Conservation (phyloP, 2,888 invertebrate species). For the Gonocerus acuteangulatus region DNA sequence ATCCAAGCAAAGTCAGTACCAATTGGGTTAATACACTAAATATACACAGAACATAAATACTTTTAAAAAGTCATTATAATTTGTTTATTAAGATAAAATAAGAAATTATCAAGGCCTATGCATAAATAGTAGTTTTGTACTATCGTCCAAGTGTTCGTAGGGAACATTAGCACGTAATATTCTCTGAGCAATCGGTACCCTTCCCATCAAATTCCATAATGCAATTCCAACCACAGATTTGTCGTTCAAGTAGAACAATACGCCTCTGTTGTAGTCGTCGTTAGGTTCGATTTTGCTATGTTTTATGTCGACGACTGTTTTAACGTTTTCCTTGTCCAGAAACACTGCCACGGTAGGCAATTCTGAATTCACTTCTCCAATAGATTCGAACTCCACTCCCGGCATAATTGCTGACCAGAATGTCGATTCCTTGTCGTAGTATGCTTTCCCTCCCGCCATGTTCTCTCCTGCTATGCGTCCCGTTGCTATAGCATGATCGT, state of each 20-base stretch:
- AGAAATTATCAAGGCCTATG: too few relatives aligned
- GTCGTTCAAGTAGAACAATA: slow-evolving; percentile 82
- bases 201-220: slow-evolving; percentile 89
- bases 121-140: not conserved
- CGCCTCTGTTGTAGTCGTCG: slow-evolving; percentile 62
- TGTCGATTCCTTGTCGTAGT: slow-evolving; percentile 87
- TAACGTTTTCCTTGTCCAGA: slow-evolving; percentile 53
- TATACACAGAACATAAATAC: too few relatives aligned
- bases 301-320: not conserved
- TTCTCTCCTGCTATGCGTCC: slow-evolving; percentile 93
- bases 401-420: slow-evolving; percentile 96
- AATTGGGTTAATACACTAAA: too few relatives aligned
- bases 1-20: too few relatives aligned
- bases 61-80: too few relatives aligned
- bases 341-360: slow-evolving; percentile 87
- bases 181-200: slow-evolving; percentile 82
- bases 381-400: slow-evolving; percentile 85
- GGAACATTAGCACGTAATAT: slow-evolving; percentile 44
- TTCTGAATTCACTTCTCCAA: slow-evolving; percentile 79
- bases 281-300: not conserved
- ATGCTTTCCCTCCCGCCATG: slow-evolving; percentile 68
- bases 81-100: too few relatives aligned
- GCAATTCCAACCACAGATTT: slow-evolving; percentile 81
- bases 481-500: slow-evolving; percentile 92
- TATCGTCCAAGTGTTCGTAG: not conserved